Conservation (phyloP, 2,888 invertebrate species). For the Lamproptera curius region DNA sequence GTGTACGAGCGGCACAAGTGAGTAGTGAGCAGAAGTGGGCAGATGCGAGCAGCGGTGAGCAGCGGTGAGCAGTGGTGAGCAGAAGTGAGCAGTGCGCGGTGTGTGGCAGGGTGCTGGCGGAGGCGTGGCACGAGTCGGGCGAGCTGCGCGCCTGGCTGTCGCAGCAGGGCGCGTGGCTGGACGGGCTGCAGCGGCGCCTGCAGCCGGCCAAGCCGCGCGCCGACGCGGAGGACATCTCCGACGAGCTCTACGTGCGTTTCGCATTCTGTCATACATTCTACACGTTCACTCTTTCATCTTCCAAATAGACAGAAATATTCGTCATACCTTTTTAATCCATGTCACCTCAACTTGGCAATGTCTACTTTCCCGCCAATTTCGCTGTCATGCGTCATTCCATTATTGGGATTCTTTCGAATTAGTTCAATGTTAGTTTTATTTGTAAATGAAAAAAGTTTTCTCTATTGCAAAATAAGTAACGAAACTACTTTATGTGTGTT, state of each 20-base stretch:
- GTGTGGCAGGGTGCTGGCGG: slow-evolving; percentile 76
- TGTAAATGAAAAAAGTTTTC: too few relatives aligned
- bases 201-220: slow-evolving; percentile 69
- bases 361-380: too few relatives aligned
- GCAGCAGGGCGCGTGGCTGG: slow-evolving; percentile 87
- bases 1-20: slow-evolving; percentile 83
- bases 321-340: too few relatives aligned
- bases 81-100: not conserved
- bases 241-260: slow-evolving; percentile 86
- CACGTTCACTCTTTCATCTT: too few relatives aligned
- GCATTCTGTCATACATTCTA: too few relatives aligned
- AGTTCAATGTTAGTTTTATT: too few relatives aligned
- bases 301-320: too few relatives aligned
- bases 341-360: too few relatives aligned
- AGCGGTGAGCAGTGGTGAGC: not conserved
- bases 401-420: too few relatives aligned
- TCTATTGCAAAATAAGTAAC: too few relatives aligned
- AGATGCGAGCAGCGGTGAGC: not conserved
- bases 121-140: slow-evolving; percentile 87
- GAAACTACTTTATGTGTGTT: too few relatives aligned
- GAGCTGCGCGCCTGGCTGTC: slow-evolving; percentile 88
- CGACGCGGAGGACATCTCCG: slow-evolving; percentile 95
- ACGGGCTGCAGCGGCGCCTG: slow-evolving; percentile 87
- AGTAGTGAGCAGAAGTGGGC: slow-evolving; percentile 54
- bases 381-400: too few relatives aligned